Conservation (phyloP, 2,888 invertebrate species). For the Osmoderma eremita region DNA sequence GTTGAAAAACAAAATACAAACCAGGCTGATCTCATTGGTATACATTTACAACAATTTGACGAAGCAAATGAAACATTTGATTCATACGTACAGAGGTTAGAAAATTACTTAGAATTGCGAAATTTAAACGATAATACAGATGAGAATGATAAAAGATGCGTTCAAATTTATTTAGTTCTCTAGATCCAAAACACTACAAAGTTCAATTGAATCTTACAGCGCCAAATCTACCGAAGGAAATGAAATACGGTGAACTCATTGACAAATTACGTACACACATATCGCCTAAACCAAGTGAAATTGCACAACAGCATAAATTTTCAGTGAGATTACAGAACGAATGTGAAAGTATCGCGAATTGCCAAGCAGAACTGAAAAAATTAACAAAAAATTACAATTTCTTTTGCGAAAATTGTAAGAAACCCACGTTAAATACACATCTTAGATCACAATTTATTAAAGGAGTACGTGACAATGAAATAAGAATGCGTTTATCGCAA, state of each 20-base stretch:
- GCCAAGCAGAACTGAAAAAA: slow-evolving; percentile 38
- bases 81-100: slow-evolving; percentile 14
- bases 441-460: slow-evolving; percentile 25
- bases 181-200: slow-evolving; percentile 40
- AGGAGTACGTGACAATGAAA: slow-evolving; percentile 26
- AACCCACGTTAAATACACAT: slow-evolving; percentile 28
- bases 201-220: slow-evolving; percentile 32
- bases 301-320: slow-evolving; percentile 45
- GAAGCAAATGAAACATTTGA: slow-evolving; percentile 26
- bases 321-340: slow-evolving; percentile 41
- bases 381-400: slow-evolving; percentile 41
- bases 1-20: slow-evolving; percentile 8
- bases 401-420: slow-evolving; percentile 32
- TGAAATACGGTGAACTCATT: slow-evolving; percentile 35
- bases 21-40: slow-evolving; percentile 3
- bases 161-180: slow-evolving; percentile 42
- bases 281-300: slow-evolving; percentile 40
- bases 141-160: slow-evolving; percentile 20
- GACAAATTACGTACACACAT: slow-evolving; percentile 40
- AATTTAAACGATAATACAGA: slow-evolving; percentile 16
- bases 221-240: slow-evolving; percentile 40
- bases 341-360: slow-evolving; percentile 31
- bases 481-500: slow-evolving; percentile 30
- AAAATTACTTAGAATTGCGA: slow-evolving; percentile 36
- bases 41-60: slow-evolving; percentile 16